These are phyloP conservation scores for Ichneumon xanthorius DNA, from an alignment of 2,888 invertebrate species.

Conservation along the genomic window DNA sequence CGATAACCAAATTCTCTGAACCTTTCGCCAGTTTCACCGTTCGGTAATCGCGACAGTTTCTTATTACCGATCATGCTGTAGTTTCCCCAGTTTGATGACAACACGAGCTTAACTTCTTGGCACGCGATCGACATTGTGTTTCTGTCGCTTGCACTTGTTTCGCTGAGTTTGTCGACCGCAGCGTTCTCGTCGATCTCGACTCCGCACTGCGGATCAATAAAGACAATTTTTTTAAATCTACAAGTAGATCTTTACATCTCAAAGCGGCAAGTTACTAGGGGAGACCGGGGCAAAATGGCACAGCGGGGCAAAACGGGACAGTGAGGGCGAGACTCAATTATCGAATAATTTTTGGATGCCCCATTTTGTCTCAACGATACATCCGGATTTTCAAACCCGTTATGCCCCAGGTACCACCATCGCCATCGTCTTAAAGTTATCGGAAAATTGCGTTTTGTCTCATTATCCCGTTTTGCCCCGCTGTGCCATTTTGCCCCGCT, in stretches of 20 bases:
- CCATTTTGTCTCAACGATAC: too few species aligned
- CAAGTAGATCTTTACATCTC: not conserved
- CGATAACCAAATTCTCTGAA: not conserved
- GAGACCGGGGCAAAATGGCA: too few species aligned
- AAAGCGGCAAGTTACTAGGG: not conserved
- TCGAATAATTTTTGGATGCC: too few species aligned
- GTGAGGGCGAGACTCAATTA: too few species aligned
- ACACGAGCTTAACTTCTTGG: conserved; percentile 86
- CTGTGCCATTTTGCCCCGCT: too few species aligned
- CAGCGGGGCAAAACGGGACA: too few species aligned
- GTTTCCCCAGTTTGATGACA: conserved; percentile 89
- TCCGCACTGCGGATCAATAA: conserved; percentile 30
- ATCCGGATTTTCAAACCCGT: too few species aligned
- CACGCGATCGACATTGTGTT: conserved; percentile 75
- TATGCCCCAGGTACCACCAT: too few species aligned
- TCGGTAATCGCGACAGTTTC: not conserved
- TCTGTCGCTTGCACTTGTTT: conserved; percentile 66
- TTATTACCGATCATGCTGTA: conserved; percentile 86
- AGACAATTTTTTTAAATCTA: not conserved
- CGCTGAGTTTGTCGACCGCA: conserved; percentile 51
- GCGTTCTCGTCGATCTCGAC: conserved; percentile 27
- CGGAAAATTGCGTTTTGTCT: too few species aligned
- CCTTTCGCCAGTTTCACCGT: too few species aligned
- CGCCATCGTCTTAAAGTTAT: too few species aligned
- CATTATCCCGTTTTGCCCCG: too few species aligned